Evolutionary conservation across 2,888 invertebrate genomes (phyloP).

Genomic region (Phrixothrix hirtus): DNA sequence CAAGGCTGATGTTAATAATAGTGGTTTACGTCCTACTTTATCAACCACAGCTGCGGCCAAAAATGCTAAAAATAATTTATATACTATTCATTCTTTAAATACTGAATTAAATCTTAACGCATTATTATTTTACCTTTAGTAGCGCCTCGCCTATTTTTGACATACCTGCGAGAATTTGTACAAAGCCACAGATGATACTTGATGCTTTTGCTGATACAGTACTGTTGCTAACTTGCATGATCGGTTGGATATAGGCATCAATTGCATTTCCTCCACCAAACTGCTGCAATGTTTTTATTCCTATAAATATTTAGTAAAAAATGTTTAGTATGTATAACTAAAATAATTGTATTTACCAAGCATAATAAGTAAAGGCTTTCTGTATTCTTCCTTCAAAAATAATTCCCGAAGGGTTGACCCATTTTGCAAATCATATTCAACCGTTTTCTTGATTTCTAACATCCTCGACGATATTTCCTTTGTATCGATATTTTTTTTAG

Average conservation of each 20-base stretch:
- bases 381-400: slow-evolving; percentile 34
- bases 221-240: neutral
- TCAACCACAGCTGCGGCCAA: slow-evolving; percentile 59
- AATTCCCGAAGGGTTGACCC: slow-evolving; percentile 48
- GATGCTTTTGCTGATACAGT: neutral
- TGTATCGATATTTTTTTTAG: slow-evolving; percentile 16
- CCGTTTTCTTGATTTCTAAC: slow-evolving; percentile 40
- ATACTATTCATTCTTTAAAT: no score
- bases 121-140: neutral
- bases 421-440: slow-evolving; percentile 48
- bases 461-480: slow-evolving; percentile 43
- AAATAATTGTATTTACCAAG: slow-evolving; percentile 55
- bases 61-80: slow-evolving; percentile 56
- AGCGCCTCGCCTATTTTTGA: neutral
- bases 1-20: slow-evolving; percentile 60
- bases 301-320: no score
- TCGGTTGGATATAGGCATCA: neutral
- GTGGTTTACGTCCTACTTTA: slow-evolving; percentile 56
- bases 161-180: slow-evolving; percentile 55
- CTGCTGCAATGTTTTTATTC: neutral
- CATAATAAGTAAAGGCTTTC: slow-evolving; percentile 54
- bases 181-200: slow-evolving; percentile 58
- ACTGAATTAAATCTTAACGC: no score
- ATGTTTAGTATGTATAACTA: no score
- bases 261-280: neutral